Percentiles rank a stretch among this genome's conserved stretches.
These are phyloP conservation scores for Notothenia coriiceps DNA, from an alignment of 2,113 vertebrate species.

Conservation along the genomic window DNA sequence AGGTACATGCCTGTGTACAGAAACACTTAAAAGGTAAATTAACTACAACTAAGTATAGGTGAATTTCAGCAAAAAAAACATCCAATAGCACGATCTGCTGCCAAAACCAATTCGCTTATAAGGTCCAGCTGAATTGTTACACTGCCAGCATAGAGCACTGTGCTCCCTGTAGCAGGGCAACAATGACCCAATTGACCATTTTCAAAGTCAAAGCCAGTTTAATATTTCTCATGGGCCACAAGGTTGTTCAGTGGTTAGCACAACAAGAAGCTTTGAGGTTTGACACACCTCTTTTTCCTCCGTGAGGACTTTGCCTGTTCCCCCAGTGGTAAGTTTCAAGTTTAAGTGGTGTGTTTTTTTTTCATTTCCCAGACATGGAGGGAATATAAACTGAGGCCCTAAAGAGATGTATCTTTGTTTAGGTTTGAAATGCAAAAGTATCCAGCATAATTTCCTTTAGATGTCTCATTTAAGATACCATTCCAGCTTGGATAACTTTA, in stretches of 20 bases:
- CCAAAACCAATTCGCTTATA: background rate
- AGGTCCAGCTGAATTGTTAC: background rate
- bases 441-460: background rate
- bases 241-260: background rate
- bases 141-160: too few species aligned
- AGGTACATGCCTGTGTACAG: too few species aligned
- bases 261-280: background rate
- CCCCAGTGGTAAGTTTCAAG: background rate
- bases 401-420: background rate
- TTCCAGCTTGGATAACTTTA: background rate
- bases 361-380: background rate
- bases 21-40: too few species aligned
- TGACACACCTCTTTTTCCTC: background rate
- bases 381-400: background rate
- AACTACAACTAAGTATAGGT: too few species aligned
- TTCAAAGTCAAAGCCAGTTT: too few species aligned
- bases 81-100: background rate
- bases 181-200: too few species aligned
- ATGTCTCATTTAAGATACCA: constrained; percentile 5
- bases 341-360: background rate
- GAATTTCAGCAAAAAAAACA: too few species aligned
- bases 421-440: background rate
- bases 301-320: background rate
- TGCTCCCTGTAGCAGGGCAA: too few species aligned
- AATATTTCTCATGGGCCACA: background rate